Base-by-base conservation (phyloP, 2,888 invertebrate genomes). In the Antheraea yamamai region DNA sequence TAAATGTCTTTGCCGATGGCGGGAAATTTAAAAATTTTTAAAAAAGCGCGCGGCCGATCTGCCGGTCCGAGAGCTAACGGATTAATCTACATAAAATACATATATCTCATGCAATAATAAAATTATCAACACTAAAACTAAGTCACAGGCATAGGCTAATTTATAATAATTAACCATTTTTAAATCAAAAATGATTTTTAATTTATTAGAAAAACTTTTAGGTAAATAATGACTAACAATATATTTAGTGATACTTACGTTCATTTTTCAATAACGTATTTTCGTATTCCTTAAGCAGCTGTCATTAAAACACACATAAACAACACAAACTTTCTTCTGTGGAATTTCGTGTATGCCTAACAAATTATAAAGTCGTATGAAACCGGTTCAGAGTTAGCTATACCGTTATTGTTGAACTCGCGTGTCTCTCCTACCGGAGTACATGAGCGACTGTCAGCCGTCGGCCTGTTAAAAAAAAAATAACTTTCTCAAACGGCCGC, bases 401-500 rank as follows among this genome's bases (percentile, higher is more conserved):
- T 55, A 66, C 35, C 51, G 70, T 58, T 74, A 70, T 52, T 71
- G 39, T 23, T 75, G 39, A 39, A 77, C 80, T 77, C 82, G 81
- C 84, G 83, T 80, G 74, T 39, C 79, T 79, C 78, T 83, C 26
- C 39, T 16, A 51, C 26, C 20, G 47, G 61, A 58, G 84, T 83
- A 78, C 78, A 77, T 70, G 75, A 79, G 80, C 81, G 83, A 88
- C 88, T 88, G 87, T 78, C 81, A 80, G 68, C 10, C 74, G 76
- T 77, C 64, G 64, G 16, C 73, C 71, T 76, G 78, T 82, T 82
- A 83, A 86, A 85, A 84, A 85, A 84, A 82, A 78, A 81, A 84
- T 64, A 26, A 88, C 88, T 89, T 89, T 89, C 88, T 83, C 87
- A 81, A 81, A 76, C 85, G 87, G 80, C 87, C 86, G 87, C 84